phyloP scores from a whole-genome alignment of 2,888 invertebrate species.

The Timandra comae region DNA sequence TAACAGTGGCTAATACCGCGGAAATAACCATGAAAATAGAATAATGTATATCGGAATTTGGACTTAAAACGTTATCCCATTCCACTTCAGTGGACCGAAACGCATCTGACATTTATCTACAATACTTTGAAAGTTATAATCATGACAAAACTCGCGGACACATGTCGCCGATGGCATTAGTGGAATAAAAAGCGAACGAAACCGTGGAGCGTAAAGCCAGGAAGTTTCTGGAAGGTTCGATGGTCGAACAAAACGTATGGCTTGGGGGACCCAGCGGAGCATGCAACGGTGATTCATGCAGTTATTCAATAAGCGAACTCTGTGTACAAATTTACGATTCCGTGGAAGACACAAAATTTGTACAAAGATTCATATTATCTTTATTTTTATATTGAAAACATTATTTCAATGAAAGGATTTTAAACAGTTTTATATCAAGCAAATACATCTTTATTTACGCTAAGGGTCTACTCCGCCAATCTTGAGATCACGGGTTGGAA shows the following conservation, averaged over 20 bases:
- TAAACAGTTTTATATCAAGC: not conserved
- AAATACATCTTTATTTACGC: no score
- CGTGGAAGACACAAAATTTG: conserved; percentile 18
- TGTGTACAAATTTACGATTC: conserved; percentile 43
- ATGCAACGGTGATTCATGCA: conserved; percentile 66
- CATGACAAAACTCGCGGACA: conserved; percentile 50
- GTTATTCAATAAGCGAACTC: conserved; percentile 64
- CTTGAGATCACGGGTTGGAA: no score
- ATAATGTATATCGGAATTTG: not conserved
- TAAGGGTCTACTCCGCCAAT: no score
- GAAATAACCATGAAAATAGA: no score
- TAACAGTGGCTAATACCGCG: no score
- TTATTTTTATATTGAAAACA: not conserved
- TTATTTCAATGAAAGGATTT: not conserved
- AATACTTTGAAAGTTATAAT: conserved; percentile 36
- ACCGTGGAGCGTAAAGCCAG: conserved; percentile 41
- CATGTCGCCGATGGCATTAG: conserved; percentile 56
- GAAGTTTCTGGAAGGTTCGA: conserved; percentile 22
- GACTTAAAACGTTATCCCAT: conserved; percentile 18
- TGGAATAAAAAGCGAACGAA: conserved; percentile 41
- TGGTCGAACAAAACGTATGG: conserved; percentile 49
- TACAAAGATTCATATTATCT: no score
- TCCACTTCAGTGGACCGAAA: conserved; percentile 23
- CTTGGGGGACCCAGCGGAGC: conserved; percentile 49
- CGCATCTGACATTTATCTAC: conserved; percentile 25